Percentiles rank a stretch among this genome's conserved stretches.
Conservation (phyloP, 2,797 vertebrate genomes). For the Tadarida brasiliensis region DNA sequence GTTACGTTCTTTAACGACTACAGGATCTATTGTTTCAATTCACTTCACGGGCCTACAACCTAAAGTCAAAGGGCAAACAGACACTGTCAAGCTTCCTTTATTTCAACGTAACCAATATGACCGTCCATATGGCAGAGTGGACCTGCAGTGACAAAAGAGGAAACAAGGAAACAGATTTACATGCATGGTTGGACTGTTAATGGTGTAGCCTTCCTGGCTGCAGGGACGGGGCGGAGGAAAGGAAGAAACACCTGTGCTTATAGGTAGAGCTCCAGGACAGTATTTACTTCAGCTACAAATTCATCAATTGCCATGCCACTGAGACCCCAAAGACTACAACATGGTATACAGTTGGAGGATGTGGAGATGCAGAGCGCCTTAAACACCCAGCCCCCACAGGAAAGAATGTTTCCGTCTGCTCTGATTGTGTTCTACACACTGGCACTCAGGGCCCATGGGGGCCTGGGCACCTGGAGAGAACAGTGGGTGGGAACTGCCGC, state of each 20-base stretch:
- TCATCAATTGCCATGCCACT: not conserved
- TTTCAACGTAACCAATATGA: not conserved
- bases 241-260: not conserved
- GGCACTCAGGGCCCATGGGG: not conserved
- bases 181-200: not conserved
- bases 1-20: not conserved
- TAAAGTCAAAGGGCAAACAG: not conserved
- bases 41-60: not conserved
- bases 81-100: not conserved
- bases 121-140: not conserved
- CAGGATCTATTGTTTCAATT: slow-evolving; percentile 23
- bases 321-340: not conserved
- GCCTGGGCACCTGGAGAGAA: not conserved
- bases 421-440: not conserved
- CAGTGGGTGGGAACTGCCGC: accelerated
- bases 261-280: not conserved
- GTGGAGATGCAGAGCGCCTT: not conserved
- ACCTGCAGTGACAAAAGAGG: not conserved
- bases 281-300: not conserved
- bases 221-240: not conserved
- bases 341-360: not conserved
- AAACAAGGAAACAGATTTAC: not conserved
- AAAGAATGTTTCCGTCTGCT: not conserved
- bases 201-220: not conserved
- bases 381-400: too few species aligned